Evolutionary conservation across 2,797 vertebrate species (phyloP).

Genomic region (Sebastes trivittatus): DNA sequence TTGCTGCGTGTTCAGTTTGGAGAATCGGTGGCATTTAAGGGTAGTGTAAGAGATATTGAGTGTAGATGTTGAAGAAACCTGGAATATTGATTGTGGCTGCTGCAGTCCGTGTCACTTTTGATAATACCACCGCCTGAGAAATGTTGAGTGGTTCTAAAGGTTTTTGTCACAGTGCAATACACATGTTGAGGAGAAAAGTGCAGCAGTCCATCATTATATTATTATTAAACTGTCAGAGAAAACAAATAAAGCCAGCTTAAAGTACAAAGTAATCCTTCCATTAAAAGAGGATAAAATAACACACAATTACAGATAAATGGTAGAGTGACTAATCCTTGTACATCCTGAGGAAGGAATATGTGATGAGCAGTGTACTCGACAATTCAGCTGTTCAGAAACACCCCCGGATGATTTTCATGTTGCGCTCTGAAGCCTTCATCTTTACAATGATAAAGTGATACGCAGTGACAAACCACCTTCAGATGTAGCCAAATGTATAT

Average conservation of each 20-base stretch:
- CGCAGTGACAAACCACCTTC: not conserved
- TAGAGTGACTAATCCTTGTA: slow-evolving; percentile 62
- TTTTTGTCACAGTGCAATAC: slow-evolving; percentile 7
- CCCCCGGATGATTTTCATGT: not conserved
- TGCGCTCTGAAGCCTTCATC: not conserved
- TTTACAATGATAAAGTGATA: not conserved
- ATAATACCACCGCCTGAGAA: slow-evolving; percentile 29
- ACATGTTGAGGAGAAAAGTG: not conserved
- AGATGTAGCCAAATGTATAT: not conserved
- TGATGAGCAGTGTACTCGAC: slow-evolving; percentile 23
- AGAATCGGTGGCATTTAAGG: slow-evolving; percentile 52
- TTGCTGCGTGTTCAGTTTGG: slow-evolving; percentile 38
- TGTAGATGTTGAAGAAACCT: slow-evolving; percentile 38
- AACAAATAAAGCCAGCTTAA: slow-evolving; percentile 29
- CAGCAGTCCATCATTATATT: not conserved
- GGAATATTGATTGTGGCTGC: slow-evolving; percentile 44
- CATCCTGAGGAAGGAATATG: slow-evolving; percentile 38
- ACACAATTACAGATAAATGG: slow-evolving; percentile 54
- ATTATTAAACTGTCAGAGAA: not conserved
- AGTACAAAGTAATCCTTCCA: slow-evolving; percentile 57
- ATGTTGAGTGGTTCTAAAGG: slow-evolving; percentile 19
- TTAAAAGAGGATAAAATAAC: slow-evolving; percentile 46
- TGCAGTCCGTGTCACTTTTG: slow-evolving; percentile 35
- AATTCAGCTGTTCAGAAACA: not conserved
- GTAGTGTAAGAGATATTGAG: slow-evolving; percentile 15